Evolutionary conservation across 2,113 vertebrate genomes (phyloP).

Genomic region (Thamnophis sirtalis): DNA sequence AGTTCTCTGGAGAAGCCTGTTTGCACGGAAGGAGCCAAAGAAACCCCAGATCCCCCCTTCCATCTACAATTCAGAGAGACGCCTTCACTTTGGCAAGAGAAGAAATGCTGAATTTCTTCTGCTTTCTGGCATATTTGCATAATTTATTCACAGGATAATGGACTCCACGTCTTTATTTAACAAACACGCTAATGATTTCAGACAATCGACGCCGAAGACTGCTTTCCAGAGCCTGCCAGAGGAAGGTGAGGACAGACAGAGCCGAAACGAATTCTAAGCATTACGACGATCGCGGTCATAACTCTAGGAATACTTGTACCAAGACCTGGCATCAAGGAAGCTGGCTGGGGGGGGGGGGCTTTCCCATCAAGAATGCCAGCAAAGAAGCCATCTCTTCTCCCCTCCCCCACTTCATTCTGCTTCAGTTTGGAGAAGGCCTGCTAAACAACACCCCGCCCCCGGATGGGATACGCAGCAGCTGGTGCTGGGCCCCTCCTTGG

Average conservation of each 20-base stretch:
- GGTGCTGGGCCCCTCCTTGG: not conserved
- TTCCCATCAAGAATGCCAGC: constrained; percentile 56
- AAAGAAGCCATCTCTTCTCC: constrained; percentile 31
- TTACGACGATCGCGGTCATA: constrained; percentile 45
- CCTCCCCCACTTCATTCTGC: constrained; percentile 22
- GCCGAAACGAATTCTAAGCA: constrained; percentile 43
- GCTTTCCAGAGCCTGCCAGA: constrained; percentile 71
- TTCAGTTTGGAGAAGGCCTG: constrained; percentile 50
- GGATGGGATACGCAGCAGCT: not conserved
- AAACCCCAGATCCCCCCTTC: constrained; percentile 21
- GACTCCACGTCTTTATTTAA: constrained; percentile 78
- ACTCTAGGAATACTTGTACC: not conserved
- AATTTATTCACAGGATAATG: constrained; percentile 79
- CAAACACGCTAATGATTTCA: constrained; percentile 81
- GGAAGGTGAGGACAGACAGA: constrained; percentile 46
- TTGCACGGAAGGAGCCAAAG: not conserved
- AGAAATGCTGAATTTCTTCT: constrained; percentile 69
- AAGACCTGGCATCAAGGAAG: constrained; percentile 57
- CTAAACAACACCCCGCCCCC: constrained; percentile 45
- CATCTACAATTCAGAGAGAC: constrained; percentile 69
- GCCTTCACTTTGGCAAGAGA: constrained; percentile 65
- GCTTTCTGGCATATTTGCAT: constrained; percentile 76
- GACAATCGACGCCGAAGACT: constrained; percentile 72
- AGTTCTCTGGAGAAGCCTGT: constrained; percentile 24
- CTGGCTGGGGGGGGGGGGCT: constrained; percentile 66